A percentile compares a stretch with the other conserved stretches of the same genome.
These are phyloP conservation scores for Agapetus fuscipes DNA, from an alignment of 2,888 invertebrate genomes.

Conservation along the genomic window DNA sequence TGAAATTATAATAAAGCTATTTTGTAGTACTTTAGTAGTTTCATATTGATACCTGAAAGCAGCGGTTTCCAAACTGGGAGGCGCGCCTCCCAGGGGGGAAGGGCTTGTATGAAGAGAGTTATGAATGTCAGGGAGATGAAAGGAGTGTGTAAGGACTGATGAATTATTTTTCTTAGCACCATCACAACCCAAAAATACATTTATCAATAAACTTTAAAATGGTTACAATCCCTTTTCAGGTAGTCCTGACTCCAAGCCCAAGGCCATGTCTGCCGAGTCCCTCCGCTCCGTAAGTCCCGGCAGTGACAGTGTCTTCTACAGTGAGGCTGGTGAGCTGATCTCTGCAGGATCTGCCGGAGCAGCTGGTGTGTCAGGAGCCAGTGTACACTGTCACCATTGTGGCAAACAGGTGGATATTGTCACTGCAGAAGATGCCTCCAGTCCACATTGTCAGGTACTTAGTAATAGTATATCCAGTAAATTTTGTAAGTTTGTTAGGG, in stretches of 20 bases:
- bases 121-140: too few species aligned
- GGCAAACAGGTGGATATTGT: conserved; percentile 68
- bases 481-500: conserved; percentile 1
- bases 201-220: too few species aligned
- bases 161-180: too few species aligned
- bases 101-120: too few species aligned
- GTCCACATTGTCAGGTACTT: conserved; percentile 19
- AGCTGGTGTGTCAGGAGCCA: conserved; percentile 33
- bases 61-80: too few species aligned
- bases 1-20: too few species aligned
- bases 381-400: conserved; percentile 70
- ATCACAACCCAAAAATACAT: too few species aligned
- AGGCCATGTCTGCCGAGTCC: conserved; percentile 79
- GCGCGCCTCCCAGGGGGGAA: too few species aligned
- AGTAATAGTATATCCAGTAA: neutral
- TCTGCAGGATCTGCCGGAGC: conserved; percentile 43
- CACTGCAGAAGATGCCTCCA: conserved; percentile 31
- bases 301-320: conserved; percentile 84
- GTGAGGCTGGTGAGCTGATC: conserved; percentile 57
- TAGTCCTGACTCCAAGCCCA: conserved; percentile 49
- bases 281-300: conserved; percentile 83
- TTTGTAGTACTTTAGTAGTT: too few species aligned
- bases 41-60: too few species aligned
- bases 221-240: conserved; percentile 4
- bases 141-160: too few species aligned